Conservation (phyloP, 1,140 invertebrate genomes). For the Drosophila pseudoobscura region DNA sequence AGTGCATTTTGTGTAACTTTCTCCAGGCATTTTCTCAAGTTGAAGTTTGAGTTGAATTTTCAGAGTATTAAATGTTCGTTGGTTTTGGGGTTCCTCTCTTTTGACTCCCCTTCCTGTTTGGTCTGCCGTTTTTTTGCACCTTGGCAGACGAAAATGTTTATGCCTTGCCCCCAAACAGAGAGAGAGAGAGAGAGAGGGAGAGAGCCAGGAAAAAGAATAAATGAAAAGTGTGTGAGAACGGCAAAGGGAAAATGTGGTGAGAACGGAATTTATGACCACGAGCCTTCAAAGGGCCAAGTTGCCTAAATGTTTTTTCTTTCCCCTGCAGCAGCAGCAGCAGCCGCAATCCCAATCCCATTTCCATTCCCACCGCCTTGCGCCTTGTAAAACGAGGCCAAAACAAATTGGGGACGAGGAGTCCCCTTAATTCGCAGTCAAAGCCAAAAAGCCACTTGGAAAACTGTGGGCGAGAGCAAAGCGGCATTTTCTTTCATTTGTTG, state of each 20-base stretch:
- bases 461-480: conserved; percentile 25
- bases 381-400: conserved; percentile 57
- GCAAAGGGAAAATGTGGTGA: conserved; percentile 71
- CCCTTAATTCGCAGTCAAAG: conserved; percentile 55
- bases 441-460: conserved; percentile 58
- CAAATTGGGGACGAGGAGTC: conserved; percentile 38
- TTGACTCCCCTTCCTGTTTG: conserved; percentile 24
- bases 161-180: conserved; percentile 30
- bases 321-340: not conserved
- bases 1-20: too few species aligned
- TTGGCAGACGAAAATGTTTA: conserved; percentile 65
- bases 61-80: conserved; percentile 44
- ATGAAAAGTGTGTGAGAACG: conserved; percentile 25
- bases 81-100: too few species aligned
- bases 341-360: not conserved
- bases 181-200: not conserved
- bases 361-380: conserved; percentile 2
- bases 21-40: too few species aligned
- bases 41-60: not conserved
- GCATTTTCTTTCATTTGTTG: conserved; percentile 72
- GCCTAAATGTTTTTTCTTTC: conserved; percentile 70
- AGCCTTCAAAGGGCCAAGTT: conserved; percentile 76
- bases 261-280: conserved; percentile 82
- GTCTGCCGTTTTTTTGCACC: conserved; percentile 64
- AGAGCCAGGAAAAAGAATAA: conserved; percentile 33